Evolutionary conservation across 1,140 invertebrate genomes (phyloP), one percentile per base, ranked within the genome.

Genomic region (Ips typographus): DNA sequence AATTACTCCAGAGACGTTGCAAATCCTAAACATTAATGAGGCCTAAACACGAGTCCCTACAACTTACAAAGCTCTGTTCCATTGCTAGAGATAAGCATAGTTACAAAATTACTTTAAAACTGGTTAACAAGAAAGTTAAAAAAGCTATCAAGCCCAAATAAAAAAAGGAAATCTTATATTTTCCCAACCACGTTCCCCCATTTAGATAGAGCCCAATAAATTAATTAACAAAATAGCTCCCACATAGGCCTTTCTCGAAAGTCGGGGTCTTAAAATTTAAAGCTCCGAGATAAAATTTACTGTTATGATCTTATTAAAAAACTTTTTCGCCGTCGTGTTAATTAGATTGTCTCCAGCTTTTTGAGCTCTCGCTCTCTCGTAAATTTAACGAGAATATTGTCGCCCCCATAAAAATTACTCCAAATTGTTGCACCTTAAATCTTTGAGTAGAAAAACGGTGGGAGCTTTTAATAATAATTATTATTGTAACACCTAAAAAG

Each of bases 301-400:
- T 61, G 59, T 61, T 61, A 61, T 49, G 59, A 61, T 61, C 59
- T 61, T 61, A 61, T 61, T 61, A 61, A 61, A 61, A 61, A 61
- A 61, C 6, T 49, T 61, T 58, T 61, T 36, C 57, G 8, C 38
- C 38, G 40, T 42, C 37, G 57, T 59, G 57, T 59, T 59, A 59
- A 59, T 59, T 59, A 59, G 57, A 59, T 59, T 59, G 57, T 39
- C 38, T 40, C n/a, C 38, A 40, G 57, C 5, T 56, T 56, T 56
- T 59, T 8, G 57, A 40, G 57, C 22, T 49, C 22, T 36, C 38
- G 8, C 5, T 38, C 5, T 59, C 38, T 59, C 57, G 40, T 59
- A 59, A 59, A 39, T 59, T 59, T 61, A 61, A 61, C 47, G 43
- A 47, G 43, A 43, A 61, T 47, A 61, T 47, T 61, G 43, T 61